Conservation (phyloP, 2,888 invertebrate genomes). For the Noctua fimbriata region DNA sequence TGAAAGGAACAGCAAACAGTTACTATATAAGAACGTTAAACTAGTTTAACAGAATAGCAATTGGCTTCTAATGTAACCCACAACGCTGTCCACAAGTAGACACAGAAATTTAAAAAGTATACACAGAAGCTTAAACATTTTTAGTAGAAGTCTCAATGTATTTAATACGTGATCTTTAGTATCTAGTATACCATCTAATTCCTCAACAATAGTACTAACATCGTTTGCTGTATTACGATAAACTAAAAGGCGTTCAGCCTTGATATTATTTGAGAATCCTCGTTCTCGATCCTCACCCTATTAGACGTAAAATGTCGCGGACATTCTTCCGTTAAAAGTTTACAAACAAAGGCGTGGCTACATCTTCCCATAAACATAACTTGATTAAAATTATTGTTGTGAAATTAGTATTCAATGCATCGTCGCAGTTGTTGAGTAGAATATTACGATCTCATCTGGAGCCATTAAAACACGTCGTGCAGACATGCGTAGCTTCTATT, state of each 20-base stretch:
- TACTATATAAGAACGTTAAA: no score
- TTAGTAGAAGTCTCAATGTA: neutral
- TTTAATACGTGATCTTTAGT: neutral
- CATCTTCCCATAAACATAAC: neutral
- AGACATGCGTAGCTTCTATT: constrained; percentile 38
- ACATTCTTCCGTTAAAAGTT: constrained; percentile 22
- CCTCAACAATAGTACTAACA: constrained; percentile 13
- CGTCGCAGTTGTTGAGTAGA: constrained; percentile 24
- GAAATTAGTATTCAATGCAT: constrained; percentile 50
- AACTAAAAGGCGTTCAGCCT: constrained; percentile 53
- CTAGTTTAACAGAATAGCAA: no score
- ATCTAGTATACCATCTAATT: neutral
- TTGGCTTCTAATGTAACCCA: no score
- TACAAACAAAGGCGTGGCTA: neutral
- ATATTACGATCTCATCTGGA: constrained; percentile 50
- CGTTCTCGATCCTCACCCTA: constrained; percentile 43
- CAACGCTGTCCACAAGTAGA: no score
- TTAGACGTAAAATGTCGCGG: constrained; percentile 46
- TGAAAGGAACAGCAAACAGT: no score
- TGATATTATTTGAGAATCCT: constrained; percentile 64
- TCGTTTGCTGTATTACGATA: constrained; percentile 41
- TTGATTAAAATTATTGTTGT: constrained; percentile 20
- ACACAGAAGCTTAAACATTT: no score
- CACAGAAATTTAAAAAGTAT: no score
- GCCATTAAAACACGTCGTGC: constrained; percentile 43